Evolutionary conservation across 2,797 vertebrate species (phyloP).

Genomic region (Acropternis orthonyx): DNA sequence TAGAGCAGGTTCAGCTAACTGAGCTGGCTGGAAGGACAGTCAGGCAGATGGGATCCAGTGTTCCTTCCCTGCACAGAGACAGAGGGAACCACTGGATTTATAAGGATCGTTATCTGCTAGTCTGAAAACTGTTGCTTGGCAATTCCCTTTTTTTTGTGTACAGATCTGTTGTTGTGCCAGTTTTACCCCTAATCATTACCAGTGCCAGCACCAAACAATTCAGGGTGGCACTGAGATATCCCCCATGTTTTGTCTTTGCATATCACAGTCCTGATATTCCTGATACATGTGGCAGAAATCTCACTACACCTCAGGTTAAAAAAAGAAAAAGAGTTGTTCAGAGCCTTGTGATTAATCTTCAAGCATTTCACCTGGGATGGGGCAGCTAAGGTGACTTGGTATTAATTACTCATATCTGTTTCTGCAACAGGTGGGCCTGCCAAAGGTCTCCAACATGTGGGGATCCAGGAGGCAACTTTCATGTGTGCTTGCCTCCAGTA

Average conservation of each 20-base stretch:
- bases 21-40: background rate
- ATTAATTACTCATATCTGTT: background rate
- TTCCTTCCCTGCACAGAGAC: background rate
- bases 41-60: background rate
- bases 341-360: background rate
- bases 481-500: background rate
- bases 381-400: background rate
- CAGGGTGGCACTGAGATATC: background rate
- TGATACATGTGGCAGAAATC: background rate
- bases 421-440: background rate
- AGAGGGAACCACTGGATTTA: background rate
- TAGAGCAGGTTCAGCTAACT: background rate
- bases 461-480: background rate
- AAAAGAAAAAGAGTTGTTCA: background rate
- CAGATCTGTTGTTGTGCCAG: background rate
- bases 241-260: background rate
- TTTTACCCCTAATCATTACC: background rate
- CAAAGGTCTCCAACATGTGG: background rate
- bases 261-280: background rate
- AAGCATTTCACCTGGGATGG: background rate
- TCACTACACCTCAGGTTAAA: background rate
- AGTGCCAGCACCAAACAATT: background rate
- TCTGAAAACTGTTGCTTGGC: background rate
- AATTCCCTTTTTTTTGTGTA: background rate
- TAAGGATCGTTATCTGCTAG: background rate